These are phyloP conservation scores for Xanthorhoe spadicearia DNA, from an alignment of 2,888 invertebrate genomes.

Conservation along the genomic window DNA sequence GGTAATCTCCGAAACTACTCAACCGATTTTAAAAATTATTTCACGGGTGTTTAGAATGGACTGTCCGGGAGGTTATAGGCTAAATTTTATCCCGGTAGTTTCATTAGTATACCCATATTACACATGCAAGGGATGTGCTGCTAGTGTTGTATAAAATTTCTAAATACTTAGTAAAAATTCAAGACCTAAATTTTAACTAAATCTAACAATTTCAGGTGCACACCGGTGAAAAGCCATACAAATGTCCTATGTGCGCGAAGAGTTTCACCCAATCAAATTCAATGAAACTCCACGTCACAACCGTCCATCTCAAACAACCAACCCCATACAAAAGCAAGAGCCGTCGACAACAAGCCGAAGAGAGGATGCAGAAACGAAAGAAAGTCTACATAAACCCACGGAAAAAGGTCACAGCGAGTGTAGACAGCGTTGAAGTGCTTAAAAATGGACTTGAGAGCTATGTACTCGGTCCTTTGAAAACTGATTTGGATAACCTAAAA, in stretches of 20 bases:
- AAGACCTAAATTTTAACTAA: background rate
- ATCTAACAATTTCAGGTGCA: constrained; percentile 60
- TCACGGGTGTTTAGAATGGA: too few species aligned
- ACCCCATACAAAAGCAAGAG: constrained; percentile 58
- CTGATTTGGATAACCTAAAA: constrained; percentile 27
- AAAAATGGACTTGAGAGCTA: constrained; percentile 32
- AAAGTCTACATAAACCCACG: constrained; percentile 11
- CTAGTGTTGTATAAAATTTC: too few species aligned
- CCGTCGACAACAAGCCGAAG: constrained; percentile 14
- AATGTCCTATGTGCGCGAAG: constrained; percentile 66
- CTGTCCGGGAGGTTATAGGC: too few species aligned
- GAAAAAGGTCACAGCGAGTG: constrained; percentile 3
- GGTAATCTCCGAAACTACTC: too few species aligned
- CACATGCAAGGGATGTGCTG: too few species aligned
- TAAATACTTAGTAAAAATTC: too few species aligned
- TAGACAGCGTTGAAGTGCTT: constrained; percentile 21
- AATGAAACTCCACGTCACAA: constrained; percentile 69
- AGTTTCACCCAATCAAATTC: constrained; percentile 74
- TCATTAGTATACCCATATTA: too few species aligned
- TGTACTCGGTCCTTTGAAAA: constrained; percentile 30
- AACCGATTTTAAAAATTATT: too few species aligned
- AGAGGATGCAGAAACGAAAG: background rate
- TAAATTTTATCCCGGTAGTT: too few species aligned
- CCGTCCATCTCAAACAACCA: constrained; percentile 67
- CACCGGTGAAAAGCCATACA: constrained; percentile 68